Evolutionary conservation across 2,888 invertebrate species (phyloP), one percentile per base, ranked within the genome.

Genomic region (Nematopogon swammerdamellus): DNA sequence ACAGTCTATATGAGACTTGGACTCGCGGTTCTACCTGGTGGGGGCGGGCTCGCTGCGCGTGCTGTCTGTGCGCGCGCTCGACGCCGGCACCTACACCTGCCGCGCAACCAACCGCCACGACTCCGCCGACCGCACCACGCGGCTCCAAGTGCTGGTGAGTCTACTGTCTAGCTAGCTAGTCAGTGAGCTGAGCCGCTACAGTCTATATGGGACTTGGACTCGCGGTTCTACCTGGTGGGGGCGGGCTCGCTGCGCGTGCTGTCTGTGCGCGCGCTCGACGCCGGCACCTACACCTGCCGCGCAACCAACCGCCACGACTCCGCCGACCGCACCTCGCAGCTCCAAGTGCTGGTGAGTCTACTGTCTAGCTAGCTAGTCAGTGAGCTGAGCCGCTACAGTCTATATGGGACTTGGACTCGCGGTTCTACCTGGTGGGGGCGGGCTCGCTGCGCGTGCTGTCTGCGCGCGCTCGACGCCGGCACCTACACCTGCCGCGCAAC

Each of bases 401-500:
- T 6, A 25, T 25, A 6, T 25, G 87, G 50, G 84, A 87, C 69
- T 71, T 89, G 57, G 91, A 91, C 65, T 88, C 89, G 2, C 85
- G 93, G 49, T 92, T 91, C 73, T 86, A 86, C 60, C 84, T 87
- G 59, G 84, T 91, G 50, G 97, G 96, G 6, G 86, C 90, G 5
- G 77, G 76, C 0, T 87, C 87, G 0, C 69, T 98, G 56, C 87
- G 90, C 66, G 92, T 98, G 59, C 85, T 85, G 54, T 84, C 86
- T 29, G 87, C 85, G 86, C 56, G 90, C 92, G 65, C 82, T 83
- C 46, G 97, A 98, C 73, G 86, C 89, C 1, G 98, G 97, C 18
- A 87, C 89, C 20, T 98, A 97, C 80, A 95, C 95, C 60, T 98
- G 98, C 69, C 85, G 97, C 51, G 96, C 97, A 18, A 89, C 89